Base-by-base conservation (phyloP, 1,140 invertebrate genomes). In the Drosophila albomicans region DNA sequence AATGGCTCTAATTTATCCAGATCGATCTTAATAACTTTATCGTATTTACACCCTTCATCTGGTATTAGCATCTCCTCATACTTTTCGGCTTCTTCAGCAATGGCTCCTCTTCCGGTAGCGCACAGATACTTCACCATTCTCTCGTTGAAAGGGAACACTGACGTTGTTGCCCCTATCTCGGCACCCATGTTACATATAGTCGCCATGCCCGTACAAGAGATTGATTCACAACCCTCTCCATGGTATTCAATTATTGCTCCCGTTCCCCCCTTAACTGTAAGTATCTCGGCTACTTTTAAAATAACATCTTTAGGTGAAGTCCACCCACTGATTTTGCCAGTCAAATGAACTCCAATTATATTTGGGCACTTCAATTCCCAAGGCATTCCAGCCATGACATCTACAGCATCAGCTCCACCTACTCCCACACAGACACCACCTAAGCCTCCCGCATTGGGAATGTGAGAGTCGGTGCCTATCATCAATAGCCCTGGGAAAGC, bases 161-260 rank as follows among this genome's bases (percentile, higher is more conserved):
- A 93, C 0, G 99, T 99, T 1, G 99, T 99, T 1, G 99, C 99
- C 72, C 99, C 99, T 82, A 99, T 99, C 94, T 99, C 99, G 63
- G 99, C 99, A 61, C 99, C 99, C 99, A 99, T 99, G 93, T 99
- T 99, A 92, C 99, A 99, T 92, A 99, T 99, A 16, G 99, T 99
- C 5, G 97, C 99, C 98, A 99, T 99, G 43, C 98, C 99, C 46
- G 99, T 99, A 92, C 98, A 99, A n/a, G 98, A 99, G 81, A 99
- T 89, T 2, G 85, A 88, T 80, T 99, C 98, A 0, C 99, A 98
- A 28, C 99, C 99, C 10, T 98, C 97, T 0, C 99, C 99, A 93
- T 96, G 97, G 93, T 99, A 99, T 92, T 99, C 99, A 20, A 99
- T 97, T 92, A 99, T 99, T 54, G 99, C 98, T 10, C 99, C 99